A percentile compares a stretch with the other conserved stretches of the same genome.
These are phyloP conservation scores for Bombylius discolor DNA, from an alignment of 2,888 invertebrate species.

Conservation along the genomic window DNA sequence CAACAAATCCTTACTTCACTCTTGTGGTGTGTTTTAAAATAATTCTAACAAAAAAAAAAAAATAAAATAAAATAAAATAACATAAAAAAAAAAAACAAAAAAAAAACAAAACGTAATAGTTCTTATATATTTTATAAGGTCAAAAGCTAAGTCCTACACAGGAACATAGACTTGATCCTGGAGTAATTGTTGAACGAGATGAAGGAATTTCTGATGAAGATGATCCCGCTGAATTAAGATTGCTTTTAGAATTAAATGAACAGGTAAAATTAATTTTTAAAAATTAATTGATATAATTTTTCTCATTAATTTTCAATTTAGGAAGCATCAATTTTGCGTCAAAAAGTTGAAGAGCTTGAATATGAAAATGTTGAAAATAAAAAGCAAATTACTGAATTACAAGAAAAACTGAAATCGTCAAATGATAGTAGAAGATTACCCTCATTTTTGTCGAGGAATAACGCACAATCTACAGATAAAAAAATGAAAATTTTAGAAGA, in stretches of 20 bases:
- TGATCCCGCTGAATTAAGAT: conserved; percentile 67
- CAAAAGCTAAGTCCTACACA: conserved; percentile 57
- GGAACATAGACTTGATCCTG: conserved; percentile 49
- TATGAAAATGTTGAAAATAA: conserved; percentile 60
- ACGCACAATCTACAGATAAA: conserved; percentile 19
- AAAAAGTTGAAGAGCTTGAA: conserved; percentile 75
- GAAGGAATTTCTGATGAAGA: conserved; percentile 66
- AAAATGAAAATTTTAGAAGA: conserved; percentile 49
- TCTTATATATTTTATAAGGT: conserved; percentile 34
- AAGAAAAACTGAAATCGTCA: conserved; percentile 49
- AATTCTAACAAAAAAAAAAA: too few relatives aligned
- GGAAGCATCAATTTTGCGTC: conserved; percentile 69
- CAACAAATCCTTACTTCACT: too few relatives aligned
- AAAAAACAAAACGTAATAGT: background rate
- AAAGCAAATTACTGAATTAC: conserved; percentile 62
- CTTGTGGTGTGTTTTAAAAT: too few relatives aligned
- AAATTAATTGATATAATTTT: background rate
- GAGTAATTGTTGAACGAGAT: conserved; percentile 53
- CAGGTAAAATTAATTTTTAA: conserved; percentile 40
- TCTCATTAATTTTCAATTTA: conserved; percentile 22
- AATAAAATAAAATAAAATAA: too few relatives aligned
- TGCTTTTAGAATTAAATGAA: conserved; percentile 78
- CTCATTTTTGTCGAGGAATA: conserved; percentile 19
- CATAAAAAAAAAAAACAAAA: too few relatives aligned
- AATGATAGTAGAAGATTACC: conserved; percentile 13